Conservation (phyloP, 2,113 vertebrate species). For the Centropristis striata region DNA sequence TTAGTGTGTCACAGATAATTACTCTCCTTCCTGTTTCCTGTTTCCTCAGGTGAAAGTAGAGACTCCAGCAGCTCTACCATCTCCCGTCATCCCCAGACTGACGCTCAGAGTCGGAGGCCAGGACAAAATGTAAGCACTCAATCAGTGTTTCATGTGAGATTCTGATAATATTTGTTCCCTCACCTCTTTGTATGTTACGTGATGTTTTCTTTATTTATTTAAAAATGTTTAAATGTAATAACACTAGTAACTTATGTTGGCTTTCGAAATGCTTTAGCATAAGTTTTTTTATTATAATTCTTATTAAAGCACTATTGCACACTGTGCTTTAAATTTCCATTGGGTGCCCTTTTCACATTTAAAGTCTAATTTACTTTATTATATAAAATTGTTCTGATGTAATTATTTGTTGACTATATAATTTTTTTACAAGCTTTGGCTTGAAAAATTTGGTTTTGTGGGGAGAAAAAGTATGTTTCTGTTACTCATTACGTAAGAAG, state of each 20-base stretch:
- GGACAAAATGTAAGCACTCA: constrained; percentile 96
- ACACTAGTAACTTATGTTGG: not conserved
- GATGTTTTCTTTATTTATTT: not conserved
- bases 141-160: not conserved
- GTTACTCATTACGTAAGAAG: not conserved
- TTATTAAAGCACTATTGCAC: not conserved
- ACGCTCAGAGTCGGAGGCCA: constrained; percentile 97
- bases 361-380: not conserved
- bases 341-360: not conserved
- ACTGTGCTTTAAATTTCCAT: not conserved
- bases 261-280: not conserved
- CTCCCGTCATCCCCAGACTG: constrained; percentile 96
- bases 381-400: too few relatives aligned
- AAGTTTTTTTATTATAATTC: not conserved
- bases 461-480: too few relatives aligned
- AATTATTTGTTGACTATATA: too few relatives aligned
- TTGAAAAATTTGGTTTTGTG: too few relatives aligned
- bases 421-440: too few relatives aligned
- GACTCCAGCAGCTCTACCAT: constrained; percentile 87
- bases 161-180: not conserved
- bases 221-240: not conserved
- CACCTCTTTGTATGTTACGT: not conserved
- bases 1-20: not conserved
- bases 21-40: not conserved
- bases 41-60: constrained; percentile 91